Evolutionary conservation across 2,113 vertebrate genomes (phyloP), one percentile per base, ranked within the genome.

Genomic region (Indicator maculatus): DNA sequence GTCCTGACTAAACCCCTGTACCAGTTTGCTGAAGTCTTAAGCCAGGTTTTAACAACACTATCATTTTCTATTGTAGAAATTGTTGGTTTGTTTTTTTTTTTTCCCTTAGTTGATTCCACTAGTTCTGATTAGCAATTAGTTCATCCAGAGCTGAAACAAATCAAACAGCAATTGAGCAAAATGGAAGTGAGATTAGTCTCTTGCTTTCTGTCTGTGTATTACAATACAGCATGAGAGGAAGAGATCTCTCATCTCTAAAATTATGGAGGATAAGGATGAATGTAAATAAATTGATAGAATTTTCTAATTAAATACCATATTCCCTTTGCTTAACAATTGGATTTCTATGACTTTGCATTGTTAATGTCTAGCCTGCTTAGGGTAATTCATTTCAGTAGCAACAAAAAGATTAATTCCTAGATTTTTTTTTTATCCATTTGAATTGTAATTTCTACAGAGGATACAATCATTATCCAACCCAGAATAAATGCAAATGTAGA

Each of bases 251-350:
- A 65, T 47, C 65, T 72, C 74, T 61, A 82, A 91, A 91, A 87
- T 85, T 65, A 55, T 39, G 88, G 87, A 76, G 88, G 78, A 59
- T 94, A 92, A 87, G 78, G 50, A 85, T 61, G 81, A 83, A 84
- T 79, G 67, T 45, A 89, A 92, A 61, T 45, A 87, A 89, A 93
- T 61, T 5, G n/a, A 93, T 91, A 93, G 59, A 73, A 79, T 79
- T 94, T 94, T 83, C 79, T 56, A 95, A 93, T 93, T 91, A 87
- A 95, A 95, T 58, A 73, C 52, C 83, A 79, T 59, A 93, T 89
- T 79, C 41, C 5, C 36, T 87, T 89, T 89, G 26, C 84, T 87
- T 72, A 83, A 83, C 73, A 96, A 94, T 65, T 83, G 50, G 85
- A 91, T 95, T 77, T 76, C n/a, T 52, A 93, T 74, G 23, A 69